Conservation (phyloP, 2,888 invertebrate genomes). For the Diarsia mendica region DNA sequence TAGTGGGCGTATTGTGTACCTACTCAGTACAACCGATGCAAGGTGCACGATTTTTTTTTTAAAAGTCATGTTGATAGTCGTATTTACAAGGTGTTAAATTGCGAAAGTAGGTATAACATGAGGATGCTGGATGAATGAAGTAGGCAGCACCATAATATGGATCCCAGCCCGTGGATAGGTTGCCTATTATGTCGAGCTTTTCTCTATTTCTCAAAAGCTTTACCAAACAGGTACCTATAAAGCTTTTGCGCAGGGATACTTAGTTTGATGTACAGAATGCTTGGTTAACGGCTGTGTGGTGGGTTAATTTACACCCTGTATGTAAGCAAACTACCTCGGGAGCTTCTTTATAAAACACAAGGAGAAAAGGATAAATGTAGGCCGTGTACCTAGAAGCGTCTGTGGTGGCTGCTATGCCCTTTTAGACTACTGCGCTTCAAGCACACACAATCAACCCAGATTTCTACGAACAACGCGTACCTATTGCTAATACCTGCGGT, state of each 20-base stretch:
- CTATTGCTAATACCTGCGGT: conserved; percentile 52
- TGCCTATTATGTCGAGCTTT: neutral
- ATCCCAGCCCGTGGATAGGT: neutral
- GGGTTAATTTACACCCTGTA: no score
- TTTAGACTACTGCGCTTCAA: neutral
- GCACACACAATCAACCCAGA: neutral
- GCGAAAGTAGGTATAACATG: neutral
- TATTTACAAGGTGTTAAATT: neutral
- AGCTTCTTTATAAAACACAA: neutral
- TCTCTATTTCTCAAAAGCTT: neutral
- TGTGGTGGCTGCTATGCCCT: no score
- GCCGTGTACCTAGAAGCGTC: no score
- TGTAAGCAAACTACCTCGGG: neutral
- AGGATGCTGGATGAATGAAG: neutral
- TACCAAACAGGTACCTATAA: neutral
- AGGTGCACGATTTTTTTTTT: neutral
- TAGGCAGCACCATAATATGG: no score
- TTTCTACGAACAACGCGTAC: conserved; percentile 35
- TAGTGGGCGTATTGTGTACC: neutral
- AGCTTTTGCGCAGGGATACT: no score
- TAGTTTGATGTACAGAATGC: no score
- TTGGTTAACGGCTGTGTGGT: no score
- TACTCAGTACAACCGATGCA: neutral
- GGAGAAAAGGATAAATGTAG: no score
- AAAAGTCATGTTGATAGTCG: neutral